Percentiles rank a stretch among this genome's conserved stretches.
Conservation (phyloP, 2,888 invertebrate species). For the Hydroisotoma schaefferi region DNA sequence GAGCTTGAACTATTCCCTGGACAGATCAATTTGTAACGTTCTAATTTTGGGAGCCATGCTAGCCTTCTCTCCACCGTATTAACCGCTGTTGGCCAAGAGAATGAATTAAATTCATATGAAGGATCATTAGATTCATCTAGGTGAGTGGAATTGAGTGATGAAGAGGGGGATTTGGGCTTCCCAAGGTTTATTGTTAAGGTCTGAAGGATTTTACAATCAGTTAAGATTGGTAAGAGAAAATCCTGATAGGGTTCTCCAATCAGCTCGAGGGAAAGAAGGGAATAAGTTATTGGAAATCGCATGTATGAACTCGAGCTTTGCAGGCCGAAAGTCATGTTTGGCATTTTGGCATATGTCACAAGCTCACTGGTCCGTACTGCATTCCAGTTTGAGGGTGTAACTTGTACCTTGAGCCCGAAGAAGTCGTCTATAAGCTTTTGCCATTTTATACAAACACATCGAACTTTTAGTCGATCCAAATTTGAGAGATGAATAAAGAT, state of each 20-base stretch:
- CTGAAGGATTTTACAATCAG: background rate
- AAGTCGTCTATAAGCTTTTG: background rate
- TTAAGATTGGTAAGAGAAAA: background rate
- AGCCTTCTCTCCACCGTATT: background rate
- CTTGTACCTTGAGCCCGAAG: background rate
- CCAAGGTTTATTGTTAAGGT: background rate
- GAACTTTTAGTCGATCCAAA: background rate
- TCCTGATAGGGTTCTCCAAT: background rate
- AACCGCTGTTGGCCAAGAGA: constrained; percentile 13
- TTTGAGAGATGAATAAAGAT: background rate
- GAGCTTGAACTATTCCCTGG: background rate
- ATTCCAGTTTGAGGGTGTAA: background rate
- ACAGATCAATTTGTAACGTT: constrained; percentile 4
- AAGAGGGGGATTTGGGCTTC: no score
- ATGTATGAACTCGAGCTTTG: background rate
- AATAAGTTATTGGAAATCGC: background rate
- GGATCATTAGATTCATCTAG: no score
- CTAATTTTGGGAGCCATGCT: background rate
- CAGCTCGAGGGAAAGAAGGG: background rate
- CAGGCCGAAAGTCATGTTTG: background rate
- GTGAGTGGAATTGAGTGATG: background rate
- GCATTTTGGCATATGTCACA: background rate
- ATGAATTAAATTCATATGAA: no score
- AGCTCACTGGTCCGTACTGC: background rate
- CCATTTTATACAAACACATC: background rate